Conservation (phyloP, 2,113 vertebrate genomes). For the Macquaria ambigua region DNA sequence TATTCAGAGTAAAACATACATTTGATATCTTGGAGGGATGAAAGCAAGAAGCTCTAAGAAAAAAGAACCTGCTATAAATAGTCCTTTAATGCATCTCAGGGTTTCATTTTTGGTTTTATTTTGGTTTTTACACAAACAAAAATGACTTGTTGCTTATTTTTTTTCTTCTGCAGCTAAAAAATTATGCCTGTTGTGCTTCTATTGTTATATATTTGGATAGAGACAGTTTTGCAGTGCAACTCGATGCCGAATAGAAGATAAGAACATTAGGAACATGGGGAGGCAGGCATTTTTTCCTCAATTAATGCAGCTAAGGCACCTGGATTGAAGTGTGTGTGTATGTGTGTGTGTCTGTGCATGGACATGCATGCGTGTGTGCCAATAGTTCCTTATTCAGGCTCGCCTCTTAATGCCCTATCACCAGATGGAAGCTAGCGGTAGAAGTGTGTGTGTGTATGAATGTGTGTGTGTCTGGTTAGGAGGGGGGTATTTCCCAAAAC, state of each 20-base stretch:
- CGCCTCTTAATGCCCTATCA: slow-evolving; percentile 68
- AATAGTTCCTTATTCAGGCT: slow-evolving; percentile 63
- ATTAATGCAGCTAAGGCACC: slow-evolving; percentile 53
- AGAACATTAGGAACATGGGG: not conserved
- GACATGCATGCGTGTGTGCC: slow-evolving; percentile 45
- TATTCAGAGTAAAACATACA: not conserved
- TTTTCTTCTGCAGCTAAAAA: not conserved
- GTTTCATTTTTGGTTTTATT: not conserved
- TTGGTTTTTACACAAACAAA: not conserved
- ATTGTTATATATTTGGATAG: not conserved
- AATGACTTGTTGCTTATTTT: slow-evolving; percentile 16
- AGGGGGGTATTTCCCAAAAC: slow-evolving; percentile 57
- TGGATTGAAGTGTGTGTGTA: slow-evolving; percentile 33
- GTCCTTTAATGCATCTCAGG: not conserved
- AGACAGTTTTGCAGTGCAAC: not conserved
- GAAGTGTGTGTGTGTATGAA: slow-evolving; percentile 19
- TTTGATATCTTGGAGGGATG: not conserved
- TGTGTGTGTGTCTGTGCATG: slow-evolving; percentile 47
- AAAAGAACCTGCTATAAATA: not conserved
- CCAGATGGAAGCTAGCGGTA: slow-evolving; percentile 83
- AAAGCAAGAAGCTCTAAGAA: not conserved
- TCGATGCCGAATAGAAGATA: not conserved
- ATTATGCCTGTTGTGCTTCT: not conserved
- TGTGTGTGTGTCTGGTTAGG: slow-evolving; percentile 30
- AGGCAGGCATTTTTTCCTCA: not conserved